Base-by-base conservation (phyloP, 2,888 invertebrate species). In the Erebia palarica region DNA sequence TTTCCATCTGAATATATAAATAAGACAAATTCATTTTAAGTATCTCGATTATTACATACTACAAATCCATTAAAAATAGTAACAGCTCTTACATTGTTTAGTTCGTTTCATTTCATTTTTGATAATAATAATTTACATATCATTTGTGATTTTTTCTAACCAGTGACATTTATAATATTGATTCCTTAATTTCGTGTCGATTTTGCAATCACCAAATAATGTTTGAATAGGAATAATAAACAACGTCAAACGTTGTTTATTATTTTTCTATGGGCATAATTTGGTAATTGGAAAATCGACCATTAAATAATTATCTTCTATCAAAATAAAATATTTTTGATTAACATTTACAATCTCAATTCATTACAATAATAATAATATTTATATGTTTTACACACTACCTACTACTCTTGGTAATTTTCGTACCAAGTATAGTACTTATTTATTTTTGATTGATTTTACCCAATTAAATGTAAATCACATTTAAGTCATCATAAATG, bases 101-200 rank as follows among this genome's bases (percentile, higher is more conserved):
- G 16, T 55, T 55, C 11, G 55, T 55, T 18, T 58, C 7, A 58
- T 58, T 58, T 11, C 7, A 58, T 58, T 27, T 18, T 58, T 21
- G 27, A 58, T 13, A 21, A 21, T 16, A 73, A 69, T 67, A 61
- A 64, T 72, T 73, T 73, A 74, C 76, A 74, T 73, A 18, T 69
- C 7, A 53, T n/a, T 36, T n/a, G 65, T 59, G 59, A 59, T 58
- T 42, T 49, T 59, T 51, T 42, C 42, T 44, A 59, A 69, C 65
- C 65, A 69, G 58, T 69, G 64, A 64, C 64, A 58, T 11, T 21
- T 80, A 76, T 71, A 76, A 60, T 61, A 47, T 47, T 18, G 21
- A 61, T 61, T 61, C 47, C 11, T 47, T 10, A 9, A 61, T 44
- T 61, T 61, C 13, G 13, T 13, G 13, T 11, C 1, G 13, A 3